Evolutionary conservation across 2,888 invertebrate genomes (phyloP), one percentile per base, ranked within the genome.

Genomic region (Drosophila melanocephala): DNA sequence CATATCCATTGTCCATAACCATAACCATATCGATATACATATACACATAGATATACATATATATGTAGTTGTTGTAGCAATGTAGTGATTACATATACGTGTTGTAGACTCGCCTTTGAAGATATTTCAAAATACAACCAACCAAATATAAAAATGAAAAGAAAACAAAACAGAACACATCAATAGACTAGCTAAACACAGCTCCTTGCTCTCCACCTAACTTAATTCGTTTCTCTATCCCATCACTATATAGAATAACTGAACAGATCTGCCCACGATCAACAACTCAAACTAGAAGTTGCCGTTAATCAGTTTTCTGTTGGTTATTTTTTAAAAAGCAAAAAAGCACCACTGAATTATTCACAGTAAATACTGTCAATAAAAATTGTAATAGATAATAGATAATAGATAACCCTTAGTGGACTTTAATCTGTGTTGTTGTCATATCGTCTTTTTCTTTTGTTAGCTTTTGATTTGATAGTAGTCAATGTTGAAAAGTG

Each of bases 21-120:
- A 35, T 35, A 35, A 1, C 9, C 39, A 39, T 39, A 39, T 39
- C 9, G 1, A 35, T 35, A 39, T 19, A 16, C 16, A 7, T 7
- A 37, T 37, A n/a, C n/a, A n/a, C 14, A 47, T 22, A 14, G 1
- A 44, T 47, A 30, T 19, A 35, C 51, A 26, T 39, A 52, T 30
- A 47, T 42, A 47, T 71, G 77, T 77, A 71, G 77, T 55, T 59
- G 72, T 73, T 75, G 73, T 70, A 60, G 56, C 70, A 52, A 39
- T 63, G 42, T 75, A 75, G 60, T 22, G n/a, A 33, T 66, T 42
- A 50, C 56, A 33, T 33, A 33, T 50, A 56, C 65, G 52, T 72
- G 50, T 56, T 47, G 50, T 35, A 57, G 33, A 28, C 33, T 33
- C 53, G 39, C 62, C 32, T 37, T 37, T 30, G 22, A 42, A 22